Conservation (phyloP, 2,797 vertebrate species). For the Coranthus polyacanthus region DNA sequence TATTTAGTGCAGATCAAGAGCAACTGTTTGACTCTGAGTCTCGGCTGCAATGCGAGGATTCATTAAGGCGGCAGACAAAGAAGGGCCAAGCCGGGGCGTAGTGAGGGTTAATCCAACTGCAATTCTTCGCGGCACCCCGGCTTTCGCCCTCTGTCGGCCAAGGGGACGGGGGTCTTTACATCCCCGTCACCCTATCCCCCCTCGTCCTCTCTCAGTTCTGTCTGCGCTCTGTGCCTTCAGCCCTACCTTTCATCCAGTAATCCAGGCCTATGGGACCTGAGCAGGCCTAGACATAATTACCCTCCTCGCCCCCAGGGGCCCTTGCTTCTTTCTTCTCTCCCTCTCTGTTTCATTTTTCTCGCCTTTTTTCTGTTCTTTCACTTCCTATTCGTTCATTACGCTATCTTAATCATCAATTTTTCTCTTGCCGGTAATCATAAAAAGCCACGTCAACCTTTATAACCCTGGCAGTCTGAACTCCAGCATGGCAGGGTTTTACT, state of each 20-base stretch:
- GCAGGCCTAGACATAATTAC: constrained; percentile 85
- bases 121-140: constrained; percentile 28
- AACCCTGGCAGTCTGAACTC: constrained; percentile 7
- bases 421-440: constrained; percentile 25
- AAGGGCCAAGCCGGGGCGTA: constrained; percentile 63
- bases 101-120: constrained; percentile 63
- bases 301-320: constrained; percentile 46
- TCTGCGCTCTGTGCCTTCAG: constrained; percentile 68
- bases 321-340: constrained; percentile 35
- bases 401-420: constrained; percentile 43
- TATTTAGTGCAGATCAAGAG: constrained; percentile 56
- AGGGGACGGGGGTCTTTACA: constrained; percentile 82
- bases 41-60: constrained; percentile 76
- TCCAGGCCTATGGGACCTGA: constrained; percentile 85
- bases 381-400: constrained; percentile 38
- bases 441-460: not conserved
- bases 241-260: constrained; percentile 88
- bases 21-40: constrained; percentile 72
- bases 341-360: constrained; percentile 24
- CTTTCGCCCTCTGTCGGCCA: constrained; percentile 82
- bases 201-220: constrained; percentile 23
- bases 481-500: constrained; percentile 10
- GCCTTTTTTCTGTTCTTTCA: constrained; percentile 19
- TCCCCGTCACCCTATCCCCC: constrained; percentile 63
- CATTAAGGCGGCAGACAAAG: constrained; percentile 58